These are phyloP conservation scores for Sebastes wilsoni DNA, from an alignment of 2,797 vertebrate species.

Conservation along the genomic window DNA sequence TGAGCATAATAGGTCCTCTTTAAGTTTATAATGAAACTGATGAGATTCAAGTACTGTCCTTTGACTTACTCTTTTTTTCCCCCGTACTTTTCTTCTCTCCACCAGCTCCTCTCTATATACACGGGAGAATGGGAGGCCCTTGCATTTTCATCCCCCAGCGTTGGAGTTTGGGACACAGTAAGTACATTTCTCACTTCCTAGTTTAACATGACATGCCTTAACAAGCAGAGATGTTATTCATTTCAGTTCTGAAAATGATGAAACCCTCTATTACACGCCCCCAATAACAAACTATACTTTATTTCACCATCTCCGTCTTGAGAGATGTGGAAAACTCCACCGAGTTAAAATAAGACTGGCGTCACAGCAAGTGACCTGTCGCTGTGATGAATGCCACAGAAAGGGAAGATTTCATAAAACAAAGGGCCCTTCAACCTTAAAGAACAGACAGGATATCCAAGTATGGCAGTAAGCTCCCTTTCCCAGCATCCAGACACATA, in stretches of 20 bases:
- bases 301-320: neutral
- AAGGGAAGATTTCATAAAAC: slow-evolving; percentile 30
- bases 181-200: slow-evolving; percentile 64
- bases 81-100: slow-evolving; percentile 32
- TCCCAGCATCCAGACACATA: slow-evolving; percentile 52
- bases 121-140: slow-evolving; percentile 85
- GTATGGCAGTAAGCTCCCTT: slow-evolving; percentile 60
- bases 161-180: slow-evolving; percentile 96
- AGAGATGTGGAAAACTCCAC: slow-evolving; percentile 33
- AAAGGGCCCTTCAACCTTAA: neutral
- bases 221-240: slow-evolving; percentile 1
- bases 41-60: neutral
- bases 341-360: neutral
- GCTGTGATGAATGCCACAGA: slow-evolving; percentile 1
- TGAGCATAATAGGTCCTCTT: neutral
- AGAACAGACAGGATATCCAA: slow-evolving; percentile 57
- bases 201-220: neutral
- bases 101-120: slow-evolving; percentile 88
- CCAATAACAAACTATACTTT: neutral
- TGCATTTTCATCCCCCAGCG: slow-evolving; percentile 92
- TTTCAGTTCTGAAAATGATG: neutral
- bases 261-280: neutral
- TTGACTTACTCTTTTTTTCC: neutral
- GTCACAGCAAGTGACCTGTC: neutral
- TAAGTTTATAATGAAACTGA: neutral